Evolutionary conservation across 2,888 invertebrate genomes (phyloP).

Genomic region (Temnothorax rugatulus): DNA sequence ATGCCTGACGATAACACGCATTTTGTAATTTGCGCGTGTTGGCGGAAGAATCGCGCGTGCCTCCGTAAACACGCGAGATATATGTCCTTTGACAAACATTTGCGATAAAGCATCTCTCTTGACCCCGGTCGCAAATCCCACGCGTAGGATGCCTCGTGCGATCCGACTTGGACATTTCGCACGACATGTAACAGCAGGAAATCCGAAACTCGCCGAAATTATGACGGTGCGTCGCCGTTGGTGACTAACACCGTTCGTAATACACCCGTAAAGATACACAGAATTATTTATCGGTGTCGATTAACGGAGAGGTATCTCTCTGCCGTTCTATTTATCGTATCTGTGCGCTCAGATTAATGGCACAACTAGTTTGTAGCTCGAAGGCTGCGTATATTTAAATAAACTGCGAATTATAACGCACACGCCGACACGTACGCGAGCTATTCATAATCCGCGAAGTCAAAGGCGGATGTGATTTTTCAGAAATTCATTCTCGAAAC

Average conservation of each 20-base stretch:
- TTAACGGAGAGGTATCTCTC: conserved; percentile 26
- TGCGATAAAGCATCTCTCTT: conserved; percentile 10
- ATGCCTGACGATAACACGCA: not conserved
- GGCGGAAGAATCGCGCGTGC: not conserved
- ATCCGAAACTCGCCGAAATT: conserved; percentile 25
- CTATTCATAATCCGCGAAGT: conserved; percentile 41
- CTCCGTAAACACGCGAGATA: not conserved
- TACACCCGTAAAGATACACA: conserved; percentile 1
- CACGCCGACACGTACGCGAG: conserved; percentile 40
- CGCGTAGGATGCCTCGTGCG: not conserved
- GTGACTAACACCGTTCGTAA: not conserved
- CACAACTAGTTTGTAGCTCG: conserved; percentile 40
- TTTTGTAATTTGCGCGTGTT: not conserved
- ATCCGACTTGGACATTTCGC: conserved; percentile 3
- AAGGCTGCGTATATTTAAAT: conserved; percentile 47
- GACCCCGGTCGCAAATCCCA: not conserved
- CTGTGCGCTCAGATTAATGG: conserved; percentile 36
- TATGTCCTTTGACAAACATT: not conserved
- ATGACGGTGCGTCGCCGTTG: not conserved
- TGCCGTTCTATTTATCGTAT: conserved; percentile 45
- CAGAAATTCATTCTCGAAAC: conserved; percentile 26
- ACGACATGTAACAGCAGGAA: not conserved
- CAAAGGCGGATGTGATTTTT: conserved; percentile 47
- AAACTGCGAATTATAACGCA: conserved; percentile 55
- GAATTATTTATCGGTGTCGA: conserved; percentile 46